Conservation (phyloP, 2,113 vertebrate species). For the Pyrgilauda ruficollis region DNA sequence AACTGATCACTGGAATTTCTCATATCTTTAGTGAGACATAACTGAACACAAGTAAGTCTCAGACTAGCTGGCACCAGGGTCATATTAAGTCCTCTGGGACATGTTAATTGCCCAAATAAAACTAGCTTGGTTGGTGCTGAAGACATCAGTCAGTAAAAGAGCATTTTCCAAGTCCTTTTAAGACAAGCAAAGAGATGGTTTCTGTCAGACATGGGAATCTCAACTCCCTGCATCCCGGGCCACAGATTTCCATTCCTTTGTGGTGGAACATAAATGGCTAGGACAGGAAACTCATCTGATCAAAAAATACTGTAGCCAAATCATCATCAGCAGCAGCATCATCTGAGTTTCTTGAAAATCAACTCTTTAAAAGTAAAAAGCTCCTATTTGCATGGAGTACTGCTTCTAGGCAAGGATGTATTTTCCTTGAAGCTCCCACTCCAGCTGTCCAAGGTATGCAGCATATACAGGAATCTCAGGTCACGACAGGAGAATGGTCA, state of each 20-base stretch:
- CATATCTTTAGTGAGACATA: slow-evolving; percentile 29
- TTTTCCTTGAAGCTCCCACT: background rate
- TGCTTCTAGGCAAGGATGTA: background rate
- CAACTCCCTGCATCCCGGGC: background rate
- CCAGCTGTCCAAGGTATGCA: background rate
- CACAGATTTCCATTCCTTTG: background rate
- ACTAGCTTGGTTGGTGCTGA: slow-evolving; percentile 43
- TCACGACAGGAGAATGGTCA: background rate
- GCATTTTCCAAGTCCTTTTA: slow-evolving; percentile 22
- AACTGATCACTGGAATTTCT: slow-evolving; percentile 45
- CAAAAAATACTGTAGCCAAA: background rate
- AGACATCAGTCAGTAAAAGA: slow-evolving; percentile 28
- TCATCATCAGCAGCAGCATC: background rate
- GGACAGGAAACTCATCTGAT: background rate
- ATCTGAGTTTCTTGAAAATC: background rate
- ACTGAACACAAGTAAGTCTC: slow-evolving; percentile 14
- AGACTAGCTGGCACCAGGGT: slow-evolving; percentile 60
- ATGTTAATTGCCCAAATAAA: slow-evolving; percentile 52
- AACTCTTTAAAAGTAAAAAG: background rate
- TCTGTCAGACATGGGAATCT: background rate
- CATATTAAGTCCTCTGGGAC: slow-evolving; percentile 44
- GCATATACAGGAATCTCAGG: background rate
- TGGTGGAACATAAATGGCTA: background rate
- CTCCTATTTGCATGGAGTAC: background rate
- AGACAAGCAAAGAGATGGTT: background rate